Conservation (phyloP, 2,113 vertebrate genomes). For the Rattus norvegicus region GRCr8 NC_086028.1:69805001-69805500, state of each 20-base stretch:
- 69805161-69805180: slow-evolving; percentile 75
- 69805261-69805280: rapidly evolving
- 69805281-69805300: background rate
- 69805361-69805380: slow-evolving; percentile 75
- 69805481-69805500: slow-evolving; percentile 30
- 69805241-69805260: slow-evolving; percentile 44
- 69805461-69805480: slow-evolving; percentile 64
- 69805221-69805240: slow-evolving; percentile 67
- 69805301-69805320: slow-evolving; percentile 43
- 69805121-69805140: slow-evolving; percentile 76
- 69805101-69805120: slow-evolving; percentile 37
- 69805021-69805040: background rate
- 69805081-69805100: slow-evolving; percentile 8
- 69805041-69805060: background rate
- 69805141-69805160: slow-evolving; percentile 81
- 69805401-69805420: slow-evolving; percentile 69
- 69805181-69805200: slow-evolving; percentile 72
- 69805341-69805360: slow-evolving; percentile 62
- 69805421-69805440: slow-evolving; percentile 68
- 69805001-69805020: slow-evolving; percentile 26
- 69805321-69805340: slow-evolving; percentile 56
- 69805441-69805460: slow-evolving; percentile 38
- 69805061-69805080: background rate
- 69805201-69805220: slow-evolving; percentile 71
- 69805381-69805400: slow-evolving; percentile 67